Percentiles rank a stretch among this genome's conserved stretches.
Conservation (phyloP, 2,888 invertebrate species). For the Danaus chrysippus region DNA sequence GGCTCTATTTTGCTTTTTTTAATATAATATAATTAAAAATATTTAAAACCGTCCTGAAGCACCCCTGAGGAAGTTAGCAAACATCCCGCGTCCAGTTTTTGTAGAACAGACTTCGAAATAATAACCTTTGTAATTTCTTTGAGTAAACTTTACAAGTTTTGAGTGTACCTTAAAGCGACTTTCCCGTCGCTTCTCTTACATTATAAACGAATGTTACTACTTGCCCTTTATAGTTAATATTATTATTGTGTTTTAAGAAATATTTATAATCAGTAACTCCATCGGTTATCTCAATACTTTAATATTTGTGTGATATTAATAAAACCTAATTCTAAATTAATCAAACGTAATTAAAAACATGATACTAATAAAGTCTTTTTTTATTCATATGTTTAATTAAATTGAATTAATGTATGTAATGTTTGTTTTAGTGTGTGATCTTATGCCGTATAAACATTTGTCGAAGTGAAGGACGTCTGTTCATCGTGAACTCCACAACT, state of each 20-base stretch:
- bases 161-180: conserved; percentile 49
- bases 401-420: neutral
- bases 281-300: no score
- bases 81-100: conserved; percentile 49
- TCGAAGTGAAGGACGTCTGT: conserved; percentile 41
- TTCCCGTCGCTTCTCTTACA: conserved; percentile 44
- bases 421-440: neutral
- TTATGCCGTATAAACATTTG: conserved; percentile 9
- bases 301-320: no score
- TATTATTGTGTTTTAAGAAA: neutral
- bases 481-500: conserved; percentile 42
- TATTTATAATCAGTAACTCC: no score
- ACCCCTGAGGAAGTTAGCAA: conserved; percentile 46
- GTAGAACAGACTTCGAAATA: conserved; percentile 51
- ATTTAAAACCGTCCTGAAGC: conserved; percentile 37
- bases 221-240: conserved; percentile 5
- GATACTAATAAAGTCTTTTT: no score
- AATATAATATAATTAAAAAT: conserved; percentile 36
- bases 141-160: conserved; percentile 51
- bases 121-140: conserved; percentile 60
- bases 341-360: no score
- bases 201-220: conserved; percentile 43
- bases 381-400: no score
- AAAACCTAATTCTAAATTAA: no score
- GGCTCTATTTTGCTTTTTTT: conserved; percentile 36